These are phyloP conservation scores for Nephrotoma appendiculata DNA, from an alignment of 2,888 invertebrate species.

Conservation along the genomic window DNA sequence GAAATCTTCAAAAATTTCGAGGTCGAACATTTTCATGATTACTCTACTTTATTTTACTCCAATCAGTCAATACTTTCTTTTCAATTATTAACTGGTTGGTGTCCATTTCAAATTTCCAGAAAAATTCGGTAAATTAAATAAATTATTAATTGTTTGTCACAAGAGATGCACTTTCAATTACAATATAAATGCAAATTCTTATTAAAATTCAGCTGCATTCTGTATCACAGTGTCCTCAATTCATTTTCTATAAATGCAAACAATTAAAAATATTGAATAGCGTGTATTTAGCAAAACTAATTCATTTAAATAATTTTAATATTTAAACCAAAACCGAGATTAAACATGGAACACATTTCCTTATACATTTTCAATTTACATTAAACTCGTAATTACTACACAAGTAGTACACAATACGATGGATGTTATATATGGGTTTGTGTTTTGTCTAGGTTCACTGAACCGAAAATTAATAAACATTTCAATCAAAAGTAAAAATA, in stretches of 20 bases:
- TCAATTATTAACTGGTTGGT: too few species aligned
- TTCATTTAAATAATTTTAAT: background rate
- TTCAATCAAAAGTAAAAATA: background rate
- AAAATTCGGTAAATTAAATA: too few species aligned
- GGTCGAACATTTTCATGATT: too few species aligned
- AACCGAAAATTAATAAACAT: background rate
- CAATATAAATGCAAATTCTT: too few species aligned
- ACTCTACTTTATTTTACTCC: too few species aligned
- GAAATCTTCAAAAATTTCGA: too few species aligned
- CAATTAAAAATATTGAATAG: background rate
- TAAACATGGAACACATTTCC: background rate
- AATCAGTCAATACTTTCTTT: too few species aligned
- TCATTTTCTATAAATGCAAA: background rate
- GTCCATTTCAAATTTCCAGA: too few species aligned
- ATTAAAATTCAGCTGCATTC: too few species aligned
- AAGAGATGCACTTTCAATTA: too few species aligned
- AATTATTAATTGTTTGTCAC: too few species aligned
- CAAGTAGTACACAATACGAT: background rate
- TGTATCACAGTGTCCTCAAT: too few species aligned
- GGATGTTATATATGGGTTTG: background rate
- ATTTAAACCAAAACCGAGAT: background rate
- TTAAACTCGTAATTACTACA: background rate
- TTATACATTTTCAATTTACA: background rate
- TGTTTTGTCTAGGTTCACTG: background rate
- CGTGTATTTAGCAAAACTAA: background rate